These are phyloP conservation scores for Drosophila orena DNA, from an alignment of 1,140 invertebrate genomes.

Conservation along the genomic window DNA sequence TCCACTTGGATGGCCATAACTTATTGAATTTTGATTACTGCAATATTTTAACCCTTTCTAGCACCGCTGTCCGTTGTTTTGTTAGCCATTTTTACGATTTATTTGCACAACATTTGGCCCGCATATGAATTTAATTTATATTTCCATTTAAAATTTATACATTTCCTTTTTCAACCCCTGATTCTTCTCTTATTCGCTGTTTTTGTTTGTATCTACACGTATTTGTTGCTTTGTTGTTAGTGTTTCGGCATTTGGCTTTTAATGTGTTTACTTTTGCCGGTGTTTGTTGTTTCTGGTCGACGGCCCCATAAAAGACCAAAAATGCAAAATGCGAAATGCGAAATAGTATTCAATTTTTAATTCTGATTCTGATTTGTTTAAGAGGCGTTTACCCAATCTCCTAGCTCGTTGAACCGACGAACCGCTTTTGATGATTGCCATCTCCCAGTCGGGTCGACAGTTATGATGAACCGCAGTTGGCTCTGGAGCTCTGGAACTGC, in stretches of 20 bases:
- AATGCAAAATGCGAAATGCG: constrained; percentile 49
- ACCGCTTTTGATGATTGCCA: constrained; percentile 51
- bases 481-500: neutral
- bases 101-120: constrained; percentile 79
- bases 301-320: constrained; percentile 57
- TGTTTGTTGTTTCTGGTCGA: constrained; percentile 33
- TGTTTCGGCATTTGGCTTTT: constrained; percentile 67
- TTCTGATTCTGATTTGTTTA: constrained; percentile 68
- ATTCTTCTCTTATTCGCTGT: constrained; percentile 16
- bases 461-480: constrained; percentile 16
- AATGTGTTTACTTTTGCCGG: constrained; percentile 70
- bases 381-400: constrained; percentile 1
- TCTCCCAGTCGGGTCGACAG: constrained; percentile 41
- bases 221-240: constrained; percentile 24
- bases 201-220: constrained; percentile 38
- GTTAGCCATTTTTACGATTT: constrained; percentile 77
- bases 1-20: constrained; percentile 45
- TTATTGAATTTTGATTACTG: constrained; percentile 74
- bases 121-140: constrained; percentile 83
- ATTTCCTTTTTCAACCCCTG: constrained; percentile 51
- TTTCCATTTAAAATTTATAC: constrained; percentile 79
- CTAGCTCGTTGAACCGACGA: constrained; percentile 11
- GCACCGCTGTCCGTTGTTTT: constrained; percentile 40
- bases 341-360: constrained; percentile 77
- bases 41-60: constrained; percentile 46